A percentile compares a stretch with the other conserved stretches of the same genome.
Conservation (phyloP, 2,888 invertebrate species). For the Acanthacorydalis orientalis region DNA sequence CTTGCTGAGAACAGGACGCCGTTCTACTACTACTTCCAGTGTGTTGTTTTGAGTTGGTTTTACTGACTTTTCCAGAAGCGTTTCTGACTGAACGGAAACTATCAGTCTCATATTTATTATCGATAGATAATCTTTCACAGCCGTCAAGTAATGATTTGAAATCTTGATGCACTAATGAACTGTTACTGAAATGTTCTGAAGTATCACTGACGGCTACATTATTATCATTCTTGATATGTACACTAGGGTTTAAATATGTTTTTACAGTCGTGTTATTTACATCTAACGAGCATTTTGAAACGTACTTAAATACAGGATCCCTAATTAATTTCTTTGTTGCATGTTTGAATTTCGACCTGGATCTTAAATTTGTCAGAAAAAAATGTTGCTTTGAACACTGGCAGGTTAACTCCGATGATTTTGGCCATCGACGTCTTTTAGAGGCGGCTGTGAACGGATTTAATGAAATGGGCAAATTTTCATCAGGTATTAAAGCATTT, state of each 20-base stretch:
- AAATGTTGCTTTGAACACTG: slow-evolving; percentile 16
- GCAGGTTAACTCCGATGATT: slow-evolving; percentile 21
- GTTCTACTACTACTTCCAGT: not conserved
- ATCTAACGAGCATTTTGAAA: slow-evolving; percentile 17
- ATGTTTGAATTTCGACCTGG: slow-evolving; percentile 24
- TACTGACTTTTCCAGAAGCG: not conserved
- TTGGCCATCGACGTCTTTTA: slow-evolving; percentile 21
- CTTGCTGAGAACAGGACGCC: slow-evolving; percentile 58
- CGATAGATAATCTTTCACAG: slow-evolving; percentile 23
- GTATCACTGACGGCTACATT: slow-evolving; percentile 8
- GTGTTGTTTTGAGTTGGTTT: not conserved
- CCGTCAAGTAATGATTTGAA: slow-evolving; percentile 24
- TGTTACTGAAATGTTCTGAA: slow-evolving; percentile 8
- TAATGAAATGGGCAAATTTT: slow-evolving; percentile 9
- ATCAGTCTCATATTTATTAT: slow-evolving; percentile 10
- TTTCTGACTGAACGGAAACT: not conserved
- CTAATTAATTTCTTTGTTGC: slow-evolving; percentile 32
- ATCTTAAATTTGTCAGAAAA: slow-evolving; percentile 17
- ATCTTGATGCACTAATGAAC: slow-evolving; percentile 14
- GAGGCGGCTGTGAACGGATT: slow-evolving; percentile 16
- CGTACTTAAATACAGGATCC: slow-evolving; percentile 37
- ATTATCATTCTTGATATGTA: not conserved
- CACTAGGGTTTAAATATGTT: not conserved
- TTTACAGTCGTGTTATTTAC: slow-evolving; percentile 12
- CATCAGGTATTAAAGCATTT: slow-evolving; percentile 8